phyloP scores from a whole-genome alignment of 2,888 invertebrate species.

The Agrotis clavis region DNA sequence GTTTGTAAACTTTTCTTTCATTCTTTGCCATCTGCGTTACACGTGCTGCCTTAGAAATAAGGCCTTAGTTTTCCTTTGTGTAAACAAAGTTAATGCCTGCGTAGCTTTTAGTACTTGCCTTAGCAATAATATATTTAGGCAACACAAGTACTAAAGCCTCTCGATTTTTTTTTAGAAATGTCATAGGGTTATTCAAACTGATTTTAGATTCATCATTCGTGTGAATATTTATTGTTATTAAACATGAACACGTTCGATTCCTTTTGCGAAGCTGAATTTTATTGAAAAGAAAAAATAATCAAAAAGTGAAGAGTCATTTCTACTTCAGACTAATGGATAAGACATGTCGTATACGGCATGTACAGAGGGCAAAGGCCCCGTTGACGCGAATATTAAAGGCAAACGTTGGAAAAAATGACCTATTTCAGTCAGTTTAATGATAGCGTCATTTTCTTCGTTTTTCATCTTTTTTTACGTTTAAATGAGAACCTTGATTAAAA shows the following conservation, averaged over 20 bases:
- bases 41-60: conserved; percentile 44
- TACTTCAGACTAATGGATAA: too few relatives aligned
- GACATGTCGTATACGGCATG: too few relatives aligned
- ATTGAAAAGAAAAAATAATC: not conserved
- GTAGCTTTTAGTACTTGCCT: conserved; percentile 3
- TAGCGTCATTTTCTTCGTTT: too few relatives aligned
- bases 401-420: not conserved
- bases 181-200: not conserved
- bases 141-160: too few relatives aligned
- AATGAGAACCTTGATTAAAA: not conserved
- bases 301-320: not conserved
- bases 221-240: not conserved
- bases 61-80: conserved; percentile 41
- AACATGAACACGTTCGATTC: not conserved
- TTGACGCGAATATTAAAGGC: not conserved
- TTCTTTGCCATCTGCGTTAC: conserved; percentile 45
- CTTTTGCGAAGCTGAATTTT: not conserved
- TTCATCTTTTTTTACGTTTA: not conserved
- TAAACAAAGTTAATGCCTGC: conserved; percentile 23
- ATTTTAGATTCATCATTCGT: not conserved
- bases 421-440: not conserved
- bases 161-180: not conserved
- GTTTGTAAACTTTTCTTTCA: conserved; percentile 57
- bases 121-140: not conserved
- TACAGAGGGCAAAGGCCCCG: too few relatives aligned